phyloP scores from a whole-genome alignment of 1,140 invertebrate genomes.

The Hycleus phaleratus region DNA sequence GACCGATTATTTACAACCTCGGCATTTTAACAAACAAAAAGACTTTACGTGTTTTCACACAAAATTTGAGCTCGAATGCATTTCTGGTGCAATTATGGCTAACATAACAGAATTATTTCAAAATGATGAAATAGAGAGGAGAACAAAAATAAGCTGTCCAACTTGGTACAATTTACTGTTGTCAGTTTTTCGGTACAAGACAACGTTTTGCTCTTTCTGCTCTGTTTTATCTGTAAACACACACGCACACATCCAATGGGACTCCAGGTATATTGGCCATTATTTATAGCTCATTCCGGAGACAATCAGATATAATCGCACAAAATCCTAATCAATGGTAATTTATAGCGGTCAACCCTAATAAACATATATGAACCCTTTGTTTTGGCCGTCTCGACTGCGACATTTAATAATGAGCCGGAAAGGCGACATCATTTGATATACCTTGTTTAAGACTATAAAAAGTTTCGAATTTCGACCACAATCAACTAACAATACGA shows the following conservation, averaged over 20 bases:
- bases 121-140: too few species aligned
- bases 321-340: constrained; percentile 41
- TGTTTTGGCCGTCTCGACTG: constrained; percentile 30
- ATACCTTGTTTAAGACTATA: neutral
- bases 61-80: too few species aligned
- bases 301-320: constrained; percentile 41
- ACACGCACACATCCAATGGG: constrained; percentile 5
- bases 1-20: too few species aligned
- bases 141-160: constrained; percentile 11
- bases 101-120: too few species aligned
- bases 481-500: neutral
- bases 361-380: constrained; percentile 41
- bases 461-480: constrained; percentile 25
- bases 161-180: constrained; percentile 21
- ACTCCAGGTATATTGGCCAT: constrained; percentile 29
- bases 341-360: constrained; percentile 37
- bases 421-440: constrained; percentile 29
- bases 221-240: constrained; percentile 1
- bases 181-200: constrained; percentile 14
- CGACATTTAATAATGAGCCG: constrained; percentile 26
- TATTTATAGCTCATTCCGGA: constrained; percentile 35
- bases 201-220: constrained; percentile 20
- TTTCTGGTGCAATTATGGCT: too few species aligned
- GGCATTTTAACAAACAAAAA: too few species aligned
- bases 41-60: too few species aligned